Base-by-base conservation (phyloP, 2,113 vertebrate genomes). In the Heterochromis multidens region DNA sequence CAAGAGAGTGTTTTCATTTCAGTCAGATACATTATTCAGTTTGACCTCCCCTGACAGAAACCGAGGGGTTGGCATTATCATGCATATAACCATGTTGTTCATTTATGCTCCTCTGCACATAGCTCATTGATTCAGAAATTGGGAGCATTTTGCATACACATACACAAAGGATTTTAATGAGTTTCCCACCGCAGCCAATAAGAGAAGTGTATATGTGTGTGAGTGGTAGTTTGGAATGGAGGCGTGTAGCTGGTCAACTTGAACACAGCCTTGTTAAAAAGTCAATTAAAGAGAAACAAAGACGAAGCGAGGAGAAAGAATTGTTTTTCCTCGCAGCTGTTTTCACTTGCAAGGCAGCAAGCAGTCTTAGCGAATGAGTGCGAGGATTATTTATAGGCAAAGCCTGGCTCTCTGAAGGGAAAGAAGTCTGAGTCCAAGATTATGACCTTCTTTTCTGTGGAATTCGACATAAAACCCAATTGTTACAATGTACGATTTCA, bases 271-370 rank as follows among this genome's bases (percentile, higher is more conserved):
- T 94, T 89, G 92, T 95, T 95, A 96, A 95, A 96, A 96, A 95
- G 92, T 94, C 92, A 94, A 95, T 96, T 95, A 95, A 94, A 94
- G 83, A 83, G 89, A 94, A 93, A 95, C 93, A 95, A 95, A 93
- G 91, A 88, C 10, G 23, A 43, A 79, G 76, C 21, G 31, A 49
- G 43, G 82, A 74, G 54, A 65, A 56, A 62, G 82, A 43, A 81
- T 81, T 84, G 80, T 87, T 91, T 90, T 86, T 90, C 87, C 91
- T 88, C 21, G 70, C 78, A 91, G 87, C 82, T 86, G 83, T 83
- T 91, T 91, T 83, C 31, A 2, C 78, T 91, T 85, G 77, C 89
- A 82, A 81, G 84, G 84, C 86, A 21, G 83, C 27, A 4, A 84
- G 65, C 85, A 37, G 86, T 83, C 58, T 82, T 33, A 76, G 74